These are phyloP conservation scores for Copidosoma aretas DNA, from an alignment of 2,888 invertebrate genomes.

Conservation along the genomic window DNA sequence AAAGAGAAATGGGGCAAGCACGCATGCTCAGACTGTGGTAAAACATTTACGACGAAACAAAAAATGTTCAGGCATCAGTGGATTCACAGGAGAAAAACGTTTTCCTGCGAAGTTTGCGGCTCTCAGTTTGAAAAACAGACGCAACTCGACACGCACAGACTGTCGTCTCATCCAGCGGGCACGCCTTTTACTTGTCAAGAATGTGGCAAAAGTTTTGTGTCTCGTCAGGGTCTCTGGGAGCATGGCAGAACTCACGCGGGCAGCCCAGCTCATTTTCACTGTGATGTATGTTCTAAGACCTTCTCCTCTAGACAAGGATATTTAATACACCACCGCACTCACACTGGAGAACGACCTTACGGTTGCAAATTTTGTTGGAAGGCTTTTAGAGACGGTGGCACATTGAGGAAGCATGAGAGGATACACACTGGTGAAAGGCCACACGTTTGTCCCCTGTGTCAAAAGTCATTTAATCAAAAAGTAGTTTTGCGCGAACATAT, in stretches of 20 bases:
- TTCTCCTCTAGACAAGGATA: constrained; percentile 65
- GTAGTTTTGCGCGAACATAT: constrained; percentile 66
- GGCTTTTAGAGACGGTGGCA: constrained; percentile 66
- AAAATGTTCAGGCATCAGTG: constrained; percentile 64
- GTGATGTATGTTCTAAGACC: constrained; percentile 64
- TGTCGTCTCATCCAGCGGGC: constrained; percentile 60
- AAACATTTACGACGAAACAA: constrained; percentile 63
- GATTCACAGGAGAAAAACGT: constrained; percentile 63
- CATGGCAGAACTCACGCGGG: constrained; percentile 62
- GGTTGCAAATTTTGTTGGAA: constrained; percentile 66
- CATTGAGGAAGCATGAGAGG: constrained; percentile 64
- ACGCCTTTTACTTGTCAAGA: constrained; percentile 62
- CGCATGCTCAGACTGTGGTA: constrained; percentile 61
- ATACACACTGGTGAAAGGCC: constrained; percentile 67
- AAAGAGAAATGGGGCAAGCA: constrained; percentile 60
- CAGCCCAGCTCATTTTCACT: constrained; percentile 62
- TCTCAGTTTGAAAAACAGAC: constrained; percentile 60
- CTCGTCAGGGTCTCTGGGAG: constrained; percentile 63
- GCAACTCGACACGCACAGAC: constrained; percentile 61
- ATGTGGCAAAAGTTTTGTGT: constrained; percentile 63
- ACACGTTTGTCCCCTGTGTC: constrained; percentile 65
- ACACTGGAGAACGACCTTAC: constrained; percentile 66
- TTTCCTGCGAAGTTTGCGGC: constrained; percentile 62
- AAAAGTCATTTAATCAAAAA: constrained; percentile 67
- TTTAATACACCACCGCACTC: constrained; percentile 65